Percentiles rank a stretch among this genome's conserved stretches.
phyloP scores from a whole-genome alignment of 2,888 invertebrate genomes.

The Morpho helenor region DNA sequence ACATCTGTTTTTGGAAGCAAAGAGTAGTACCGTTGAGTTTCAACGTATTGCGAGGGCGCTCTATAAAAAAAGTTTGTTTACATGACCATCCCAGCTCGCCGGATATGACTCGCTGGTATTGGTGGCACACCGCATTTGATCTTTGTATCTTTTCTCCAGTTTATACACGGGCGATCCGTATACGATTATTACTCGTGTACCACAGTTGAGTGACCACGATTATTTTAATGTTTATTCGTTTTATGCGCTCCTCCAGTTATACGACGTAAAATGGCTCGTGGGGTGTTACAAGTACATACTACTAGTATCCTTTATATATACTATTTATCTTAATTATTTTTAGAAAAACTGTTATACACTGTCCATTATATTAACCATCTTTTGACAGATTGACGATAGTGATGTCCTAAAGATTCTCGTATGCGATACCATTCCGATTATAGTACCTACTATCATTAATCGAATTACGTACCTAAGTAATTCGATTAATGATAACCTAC shows the following conservation, averaged over 20 bases:
- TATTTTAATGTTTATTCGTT: slow-evolving; percentile 10
- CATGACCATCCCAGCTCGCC: slow-evolving; percentile 44
- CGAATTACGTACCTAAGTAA: no score
- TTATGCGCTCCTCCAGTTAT: slow-evolving; percentile 2
- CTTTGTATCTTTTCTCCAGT: slow-evolving; percentile 42
- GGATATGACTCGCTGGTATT: slow-evolving; percentile 53
- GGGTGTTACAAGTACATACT: no score
- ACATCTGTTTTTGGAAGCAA: slow-evolving; percentile 24
- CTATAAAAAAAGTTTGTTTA: slow-evolving; percentile 73
- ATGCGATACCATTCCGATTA: no score
- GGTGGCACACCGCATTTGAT: slow-evolving; percentile 42
- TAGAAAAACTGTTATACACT: no score
- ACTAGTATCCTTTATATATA: no score
- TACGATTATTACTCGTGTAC: slow-evolving; percentile 5
- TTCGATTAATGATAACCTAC: no score
- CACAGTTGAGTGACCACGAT: slow-evolving; percentile 12
- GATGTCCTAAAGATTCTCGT: no score
- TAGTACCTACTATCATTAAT: no score
- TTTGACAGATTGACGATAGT: no score
- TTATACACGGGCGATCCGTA: slow-evolving; percentile 31
- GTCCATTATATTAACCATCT: no score
- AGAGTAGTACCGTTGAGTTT: slow-evolving; percentile 31
- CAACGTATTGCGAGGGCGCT: slow-evolving; percentile 58
- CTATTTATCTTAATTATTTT: no score
- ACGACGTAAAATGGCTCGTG: no score